Evolutionary conservation across 1,140 invertebrate genomes (phyloP), one percentile per base, ranked within the genome.

Genomic region (Bombus impatiens): DNA sequence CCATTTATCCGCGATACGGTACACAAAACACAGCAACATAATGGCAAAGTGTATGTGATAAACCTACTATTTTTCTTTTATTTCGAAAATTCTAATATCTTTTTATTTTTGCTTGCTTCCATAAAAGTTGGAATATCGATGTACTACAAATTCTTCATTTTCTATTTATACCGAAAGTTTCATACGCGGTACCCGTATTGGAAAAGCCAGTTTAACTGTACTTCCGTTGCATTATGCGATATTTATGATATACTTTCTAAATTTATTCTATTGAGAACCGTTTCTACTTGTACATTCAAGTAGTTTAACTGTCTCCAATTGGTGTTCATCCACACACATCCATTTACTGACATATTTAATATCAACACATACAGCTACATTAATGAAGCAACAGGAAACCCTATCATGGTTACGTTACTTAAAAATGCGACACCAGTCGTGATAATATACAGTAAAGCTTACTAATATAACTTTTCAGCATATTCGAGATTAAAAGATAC

Each of bases 161-260:
- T 15, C 13, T 32, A 6, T 40, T 40, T 40, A 10, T 13, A 37
- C 37, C 37, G 70, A 32, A 18, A 72, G 32, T 37, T 68, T 12
- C 22, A 35, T 68, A 68, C 22, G 67, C 1, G 22, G 67, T 68
- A 68, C 67, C 67, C 67, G 18, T 32, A 72, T 72, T 40, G 37
- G 70, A 40, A 40, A 40, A 68, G 35, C 18, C 15, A 37, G 9
- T 68, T 71, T 71, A 67, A 67, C 28, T 37, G 59, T 68, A 40
- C 25, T 47, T 47, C n/a, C 78, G 12, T 22, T 15, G n/a, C 32
- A 37, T 79, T 22, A 65, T 40, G 8, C 44, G 32, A 25, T 76
- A 62, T 78, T 78, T 78, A 78, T 62, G 57, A 62, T 78, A 78
- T 40, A 78, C 76, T 78, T 78, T 78, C 76, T 57, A 78, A 78